Conservation (phyloP, 2,113 vertebrate species). For the Sphyrna mokarran region DNA sequence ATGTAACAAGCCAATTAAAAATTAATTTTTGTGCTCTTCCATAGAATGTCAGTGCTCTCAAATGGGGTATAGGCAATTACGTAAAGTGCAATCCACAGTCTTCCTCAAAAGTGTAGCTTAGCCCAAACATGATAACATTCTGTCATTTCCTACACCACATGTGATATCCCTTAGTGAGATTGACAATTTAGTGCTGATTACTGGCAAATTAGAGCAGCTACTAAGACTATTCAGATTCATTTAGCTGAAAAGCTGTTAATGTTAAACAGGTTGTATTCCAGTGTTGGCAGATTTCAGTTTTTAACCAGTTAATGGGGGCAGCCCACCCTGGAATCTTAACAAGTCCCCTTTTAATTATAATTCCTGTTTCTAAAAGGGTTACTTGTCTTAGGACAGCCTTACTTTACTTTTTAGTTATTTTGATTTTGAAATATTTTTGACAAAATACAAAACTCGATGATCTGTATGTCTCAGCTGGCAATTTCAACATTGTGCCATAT, state of each 20-base stretch:
- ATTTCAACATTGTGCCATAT: not conserved
- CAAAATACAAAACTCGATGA: not conserved
- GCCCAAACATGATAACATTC: not conserved
- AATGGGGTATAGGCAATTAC: not conserved
- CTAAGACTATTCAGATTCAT: not conserved
- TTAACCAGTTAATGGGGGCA: not conserved
- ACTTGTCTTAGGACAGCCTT: not conserved
- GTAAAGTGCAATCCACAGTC: not conserved
- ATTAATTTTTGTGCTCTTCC: not conserved
- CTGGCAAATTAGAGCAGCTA: not conserved
- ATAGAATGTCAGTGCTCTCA: not conserved
- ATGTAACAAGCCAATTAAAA: not conserved
- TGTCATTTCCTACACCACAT: not conserved
- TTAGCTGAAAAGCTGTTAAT: not conserved
- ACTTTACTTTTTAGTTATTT: not conserved
- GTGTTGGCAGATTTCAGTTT: not conserved
- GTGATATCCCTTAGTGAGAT: not conserved
- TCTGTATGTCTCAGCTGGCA: not conserved
- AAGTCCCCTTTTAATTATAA: not conserved
- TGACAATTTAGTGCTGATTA: not conserved
- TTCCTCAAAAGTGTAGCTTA: not conserved
- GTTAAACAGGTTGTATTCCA: not conserved
- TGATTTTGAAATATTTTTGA: constrained; percentile 17
- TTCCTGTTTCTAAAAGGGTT: not conserved
- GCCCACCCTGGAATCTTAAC: not conserved